Conservation (phyloP, 2,797 vertebrate species). For the Sebastes iracundus region DNA sequence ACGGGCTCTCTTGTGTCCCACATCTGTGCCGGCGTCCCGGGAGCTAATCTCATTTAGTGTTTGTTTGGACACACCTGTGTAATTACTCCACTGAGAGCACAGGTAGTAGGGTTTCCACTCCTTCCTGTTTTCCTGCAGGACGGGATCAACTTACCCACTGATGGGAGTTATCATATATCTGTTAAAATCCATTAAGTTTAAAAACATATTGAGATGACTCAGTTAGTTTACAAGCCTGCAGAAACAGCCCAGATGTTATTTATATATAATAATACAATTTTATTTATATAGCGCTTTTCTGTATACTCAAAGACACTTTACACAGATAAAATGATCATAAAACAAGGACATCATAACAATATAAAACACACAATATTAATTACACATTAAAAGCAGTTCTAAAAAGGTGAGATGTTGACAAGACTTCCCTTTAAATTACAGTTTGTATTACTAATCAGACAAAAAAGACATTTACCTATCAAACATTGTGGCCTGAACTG, state of each 20-base stretch:
- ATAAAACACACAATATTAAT: too few relatives aligned
- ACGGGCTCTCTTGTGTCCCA: slow-evolving; percentile 9
- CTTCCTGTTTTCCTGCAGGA: background rate
- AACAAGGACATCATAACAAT: too few relatives aligned
- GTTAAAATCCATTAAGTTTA: background rate
- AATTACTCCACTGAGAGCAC: slow-evolving; percentile 42
- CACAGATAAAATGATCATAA: too few relatives aligned
- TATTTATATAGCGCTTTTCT: too few relatives aligned
- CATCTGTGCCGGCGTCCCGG: background rate
- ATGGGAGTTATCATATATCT: background rate
- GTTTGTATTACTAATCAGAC: background rate
- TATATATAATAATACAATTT: too few relatives aligned
- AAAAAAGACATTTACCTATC: background rate
- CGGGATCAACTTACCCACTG: slow-evolving; percentile 44
- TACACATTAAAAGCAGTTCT: too few relatives aligned
- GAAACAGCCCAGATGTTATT: background rate
- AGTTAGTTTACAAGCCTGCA: background rate
- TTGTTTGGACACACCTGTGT: slow-evolving; percentile 64
- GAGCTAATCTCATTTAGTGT: slow-evolving; percentile 45
- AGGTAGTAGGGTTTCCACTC: background rate
- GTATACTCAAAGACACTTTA: too few relatives aligned
- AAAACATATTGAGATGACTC: background rate
- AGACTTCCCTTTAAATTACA: background rate
- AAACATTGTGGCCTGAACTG: background rate
- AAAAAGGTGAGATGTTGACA: too few relatives aligned